Percentiles rank a stretch among this genome's conserved stretches.
These are phyloP conservation scores for Lanius collurio DNA, from an alignment of 2,113 vertebrate species.

Conservation along the genomic window DNA sequence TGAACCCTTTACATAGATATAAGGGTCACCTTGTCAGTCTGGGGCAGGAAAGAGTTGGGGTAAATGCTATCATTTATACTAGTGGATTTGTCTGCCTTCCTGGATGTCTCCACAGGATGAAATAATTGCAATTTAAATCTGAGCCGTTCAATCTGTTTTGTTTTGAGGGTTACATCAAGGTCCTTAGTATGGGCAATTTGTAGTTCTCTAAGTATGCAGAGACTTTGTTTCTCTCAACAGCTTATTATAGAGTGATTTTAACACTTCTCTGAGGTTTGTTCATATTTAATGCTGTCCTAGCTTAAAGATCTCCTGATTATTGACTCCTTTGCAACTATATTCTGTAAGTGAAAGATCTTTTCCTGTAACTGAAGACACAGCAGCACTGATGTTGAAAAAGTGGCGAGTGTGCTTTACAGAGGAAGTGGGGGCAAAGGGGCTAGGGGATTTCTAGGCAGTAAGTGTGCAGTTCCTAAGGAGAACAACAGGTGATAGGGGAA, in stretches of 20 bases:
- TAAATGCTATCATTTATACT: neutral
- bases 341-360: neutral
- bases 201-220: neutral
- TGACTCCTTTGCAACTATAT: neutral
- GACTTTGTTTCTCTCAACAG: neutral
- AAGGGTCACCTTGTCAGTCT: neutral
- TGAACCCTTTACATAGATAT: neutral
- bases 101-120: neutral
- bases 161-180: neutral
- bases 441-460: neutral
- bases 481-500: neutral
- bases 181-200: neutral
- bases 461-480: neutral
- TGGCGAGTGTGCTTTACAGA: neutral
- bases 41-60: neutral
- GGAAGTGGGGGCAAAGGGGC: neutral
- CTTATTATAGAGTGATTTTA: neutral
- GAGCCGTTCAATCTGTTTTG: neutral
- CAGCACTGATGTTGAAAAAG: neutral
- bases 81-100: neutral
- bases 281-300: neutral
- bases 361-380: neutral
- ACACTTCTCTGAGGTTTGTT: neutral
- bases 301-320: neutral
- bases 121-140: constrained; percentile 16